Conservation (phyloP, 2,888 invertebrate species). For the Odontomyia ornata region DNA sequence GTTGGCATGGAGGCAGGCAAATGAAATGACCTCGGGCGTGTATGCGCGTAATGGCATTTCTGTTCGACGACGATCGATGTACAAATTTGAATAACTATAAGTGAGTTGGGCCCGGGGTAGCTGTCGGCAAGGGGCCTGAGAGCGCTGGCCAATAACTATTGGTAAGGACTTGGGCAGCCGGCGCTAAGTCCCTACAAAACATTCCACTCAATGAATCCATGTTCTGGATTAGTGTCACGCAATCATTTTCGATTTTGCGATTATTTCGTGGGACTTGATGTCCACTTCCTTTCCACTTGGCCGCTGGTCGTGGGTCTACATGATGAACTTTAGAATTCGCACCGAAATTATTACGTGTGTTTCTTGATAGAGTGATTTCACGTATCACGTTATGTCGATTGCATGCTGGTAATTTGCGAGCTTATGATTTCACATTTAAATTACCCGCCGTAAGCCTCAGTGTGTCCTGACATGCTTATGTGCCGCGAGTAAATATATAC, state of each 20-base stretch:
- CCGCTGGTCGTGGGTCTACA: background rate
- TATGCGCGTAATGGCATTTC: conserved; percentile 3
- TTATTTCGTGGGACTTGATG: conserved; percentile 31
- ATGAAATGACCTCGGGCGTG: background rate
- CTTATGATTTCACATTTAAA: conserved; percentile 34
- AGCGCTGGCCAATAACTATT: background rate
- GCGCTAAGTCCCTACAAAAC: conserved; percentile 23
- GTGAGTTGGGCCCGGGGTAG: background rate
- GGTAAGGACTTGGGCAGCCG: too few relatives aligned
- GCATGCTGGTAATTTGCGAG: conserved; percentile 35
- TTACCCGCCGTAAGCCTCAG: background rate
- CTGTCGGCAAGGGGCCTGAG: background rate
- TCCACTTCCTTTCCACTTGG: conserved; percentile 25
- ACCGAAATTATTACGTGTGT: conserved; percentile 32
- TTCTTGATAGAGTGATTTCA: conserved; percentile 38
- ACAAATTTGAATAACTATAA: conserved; percentile 1
- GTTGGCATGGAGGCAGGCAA: background rate
- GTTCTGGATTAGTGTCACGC: conserved; percentile 40
- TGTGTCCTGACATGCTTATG: background rate
- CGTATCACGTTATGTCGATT: conserved; percentile 40
- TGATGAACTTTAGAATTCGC: conserved; percentile 28
- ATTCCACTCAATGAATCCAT: conserved; percentile 30
- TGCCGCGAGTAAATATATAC: background rate
- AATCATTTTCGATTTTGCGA: conserved; percentile 40
- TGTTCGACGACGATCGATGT: conserved; percentile 18